Evolutionary conservation across 2,797 vertebrate genomes (phyloP).

Genomic region (Odontamblyopus rebecca): DNA sequence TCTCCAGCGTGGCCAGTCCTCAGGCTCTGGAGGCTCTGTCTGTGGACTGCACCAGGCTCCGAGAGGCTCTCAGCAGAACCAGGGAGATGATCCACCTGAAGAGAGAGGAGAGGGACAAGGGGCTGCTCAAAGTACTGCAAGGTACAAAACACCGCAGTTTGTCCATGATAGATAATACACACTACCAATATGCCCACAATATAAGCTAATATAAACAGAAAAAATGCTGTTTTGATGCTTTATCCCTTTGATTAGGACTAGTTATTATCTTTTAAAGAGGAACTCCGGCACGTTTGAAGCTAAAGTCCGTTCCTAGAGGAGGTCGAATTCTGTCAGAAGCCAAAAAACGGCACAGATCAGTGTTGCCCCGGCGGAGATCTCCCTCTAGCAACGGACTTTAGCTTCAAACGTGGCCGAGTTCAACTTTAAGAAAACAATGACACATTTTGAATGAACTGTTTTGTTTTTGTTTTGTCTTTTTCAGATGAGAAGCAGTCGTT

Average conservation of each 20-base stretch:
- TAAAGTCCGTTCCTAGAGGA: too few relatives aligned
- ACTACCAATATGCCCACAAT: too few relatives aligned
- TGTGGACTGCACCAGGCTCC: conserved; percentile 70
- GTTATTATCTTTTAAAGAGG: too few relatives aligned
- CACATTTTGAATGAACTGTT: not conserved
- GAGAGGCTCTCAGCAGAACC: conserved; percentile 74
- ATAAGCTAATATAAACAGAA: too few relatives aligned
- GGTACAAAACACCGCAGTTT: conserved; percentile 29
- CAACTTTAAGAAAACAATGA: not conserved
- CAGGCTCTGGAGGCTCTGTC: conserved; percentile 82
- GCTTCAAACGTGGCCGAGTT: too few relatives aligned
- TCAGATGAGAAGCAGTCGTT: conserved; percentile 87
- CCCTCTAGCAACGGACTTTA: too few relatives aligned
- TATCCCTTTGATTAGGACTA: too few relatives aligned
- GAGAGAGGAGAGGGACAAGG: conserved; percentile 83
- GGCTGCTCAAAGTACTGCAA: conserved; percentile 76
- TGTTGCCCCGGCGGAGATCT: too few relatives aligned
- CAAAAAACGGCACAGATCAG: too few relatives aligned
- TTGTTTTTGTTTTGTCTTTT: not conserved
- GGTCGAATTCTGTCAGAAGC: too few relatives aligned
- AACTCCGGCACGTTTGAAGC: too few relatives aligned
- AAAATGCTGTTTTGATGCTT: too few relatives aligned
- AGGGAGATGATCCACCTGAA: conserved; percentile 84
- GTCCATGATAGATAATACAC: conserved; percentile 6
- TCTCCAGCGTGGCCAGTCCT: conserved; percentile 77